phyloP scores from a whole-genome alignment of 1,140 invertebrate species.

The Drosophila subpulchrella region DNA sequence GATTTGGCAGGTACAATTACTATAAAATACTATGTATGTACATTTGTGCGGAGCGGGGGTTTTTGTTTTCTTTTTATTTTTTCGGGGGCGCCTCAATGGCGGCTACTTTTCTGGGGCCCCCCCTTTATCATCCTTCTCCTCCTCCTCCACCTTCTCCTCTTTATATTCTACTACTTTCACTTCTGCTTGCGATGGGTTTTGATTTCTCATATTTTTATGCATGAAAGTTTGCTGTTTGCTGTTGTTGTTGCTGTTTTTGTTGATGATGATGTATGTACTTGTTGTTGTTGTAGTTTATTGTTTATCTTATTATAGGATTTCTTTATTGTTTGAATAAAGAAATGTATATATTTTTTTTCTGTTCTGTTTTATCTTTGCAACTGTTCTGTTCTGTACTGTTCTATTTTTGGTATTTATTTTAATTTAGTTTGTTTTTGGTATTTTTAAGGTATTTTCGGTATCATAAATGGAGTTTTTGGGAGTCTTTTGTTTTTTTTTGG shows the following conservation, averaged over 20 bases:
- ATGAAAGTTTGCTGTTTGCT: constrained; percentile 38
- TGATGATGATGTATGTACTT: constrained; percentile 49
- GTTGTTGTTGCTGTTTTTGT: constrained; percentile 39
- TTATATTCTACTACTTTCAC: constrained; percentile 5
- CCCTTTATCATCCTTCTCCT: constrained; percentile 1
- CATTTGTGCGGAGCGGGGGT: neutral
- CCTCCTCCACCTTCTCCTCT: neutral
- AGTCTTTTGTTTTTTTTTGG: constrained; percentile 17
- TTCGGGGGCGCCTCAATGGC: constrained; percentile 29
- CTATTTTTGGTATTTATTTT: constrained; percentile 25
- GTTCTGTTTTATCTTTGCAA: constrained; percentile 25
- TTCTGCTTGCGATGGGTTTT: constrained; percentile 4
- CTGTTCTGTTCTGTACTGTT: constrained; percentile 49
- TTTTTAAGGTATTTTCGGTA: constrained; percentile 34
- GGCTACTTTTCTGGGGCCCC: constrained; percentile 10
- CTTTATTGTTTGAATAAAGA: constrained; percentile 9
- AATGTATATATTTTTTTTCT: constrained; percentile 4
- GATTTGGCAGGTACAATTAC: constrained; percentile 54
- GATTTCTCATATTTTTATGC: constrained; percentile 28
- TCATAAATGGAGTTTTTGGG: constrained; percentile 46
- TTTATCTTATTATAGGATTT: constrained; percentile 24
- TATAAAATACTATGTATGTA: constrained; percentile 30
- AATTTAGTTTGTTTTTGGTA: constrained; percentile 18
- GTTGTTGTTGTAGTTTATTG: constrained; percentile 42
- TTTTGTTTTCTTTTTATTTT: constrained; percentile 5